These are phyloP conservation scores for Melanotaenia boesemani DNA, from an alignment of 2,797 vertebrate species.

Conservation along the genomic window DNA sequence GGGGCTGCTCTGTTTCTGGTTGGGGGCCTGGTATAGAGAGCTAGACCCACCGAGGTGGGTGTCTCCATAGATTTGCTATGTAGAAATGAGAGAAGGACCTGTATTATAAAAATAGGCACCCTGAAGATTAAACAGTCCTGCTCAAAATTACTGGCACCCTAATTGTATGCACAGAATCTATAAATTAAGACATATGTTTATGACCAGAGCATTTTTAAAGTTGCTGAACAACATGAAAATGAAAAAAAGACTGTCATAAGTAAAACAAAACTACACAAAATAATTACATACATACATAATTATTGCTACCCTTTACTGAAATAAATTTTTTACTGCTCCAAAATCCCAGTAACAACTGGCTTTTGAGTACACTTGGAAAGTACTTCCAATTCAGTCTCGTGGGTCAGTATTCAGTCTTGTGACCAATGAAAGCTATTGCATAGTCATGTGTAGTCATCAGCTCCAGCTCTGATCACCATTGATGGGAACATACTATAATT, in stretches of 20 bases:
- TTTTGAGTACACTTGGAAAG: too few relatives aligned
- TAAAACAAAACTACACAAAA: too few relatives aligned
- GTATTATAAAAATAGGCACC: neutral
- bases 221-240: too few relatives aligned
- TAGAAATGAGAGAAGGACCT: neutral
- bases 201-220: neutral
- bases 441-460: too few relatives aligned
- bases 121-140: neutral
- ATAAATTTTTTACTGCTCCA: too few relatives aligned
- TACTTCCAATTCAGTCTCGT: neutral
- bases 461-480: too few relatives aligned
- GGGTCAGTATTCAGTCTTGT: neutral
- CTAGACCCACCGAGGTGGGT: conserved; percentile 69
- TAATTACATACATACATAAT: too few relatives aligned
- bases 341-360: too few relatives aligned
- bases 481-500: too few relatives aligned
- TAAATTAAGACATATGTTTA: neutral
- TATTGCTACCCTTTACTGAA: too few relatives aligned
- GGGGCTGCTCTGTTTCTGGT: conserved; percentile 72
- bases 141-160: neutral
- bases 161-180: neutral
- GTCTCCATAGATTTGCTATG: conserved; percentile 38
- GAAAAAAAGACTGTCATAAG: too few relatives aligned
- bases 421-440: neutral
- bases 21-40: conserved; percentile 71